These are phyloP conservation scores for Ladona fulva DNA, from an alignment of 1,140 invertebrate species.

Conservation along the genomic window DNA sequence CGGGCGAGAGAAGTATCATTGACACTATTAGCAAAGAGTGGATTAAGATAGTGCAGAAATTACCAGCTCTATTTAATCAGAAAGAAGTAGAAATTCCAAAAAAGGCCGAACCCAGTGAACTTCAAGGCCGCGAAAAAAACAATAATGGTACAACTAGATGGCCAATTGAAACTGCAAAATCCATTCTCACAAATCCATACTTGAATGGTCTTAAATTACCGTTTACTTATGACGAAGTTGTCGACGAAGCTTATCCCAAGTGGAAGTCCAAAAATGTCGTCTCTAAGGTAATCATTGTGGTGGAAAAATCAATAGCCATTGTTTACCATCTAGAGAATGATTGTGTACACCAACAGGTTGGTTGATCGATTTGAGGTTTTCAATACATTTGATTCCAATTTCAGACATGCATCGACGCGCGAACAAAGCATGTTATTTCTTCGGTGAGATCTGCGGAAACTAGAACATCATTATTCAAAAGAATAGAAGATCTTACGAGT, in stretches of 20 bases:
- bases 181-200: neutral
- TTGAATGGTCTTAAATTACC: neutral
- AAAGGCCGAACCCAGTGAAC: neutral
- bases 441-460: slow-evolving; percentile 50
- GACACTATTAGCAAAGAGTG: neutral
- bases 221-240: neutral
- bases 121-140: neutral
- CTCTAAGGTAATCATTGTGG: neutral
- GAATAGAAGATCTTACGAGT: slow-evolving; percentile 55
- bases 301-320: no score
- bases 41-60: neutral
- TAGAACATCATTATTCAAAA: slow-evolving; percentile 43
- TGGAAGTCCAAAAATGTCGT: neutral
- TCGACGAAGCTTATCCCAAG: neutral
- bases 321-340: no score
- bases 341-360: no score
- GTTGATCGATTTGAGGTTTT: no score
- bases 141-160: neutral
- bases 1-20: neutral
- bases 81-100: neutral
- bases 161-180: neutral
- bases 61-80: neutral
- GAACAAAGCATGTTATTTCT: slow-evolving; percentile 57
- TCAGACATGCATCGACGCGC: slow-evolving; percentile 38
- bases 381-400: neutral